Base-by-base conservation (phyloP, 2,888 invertebrate species). In the Lepidocyrtinus sp. region DNA sequence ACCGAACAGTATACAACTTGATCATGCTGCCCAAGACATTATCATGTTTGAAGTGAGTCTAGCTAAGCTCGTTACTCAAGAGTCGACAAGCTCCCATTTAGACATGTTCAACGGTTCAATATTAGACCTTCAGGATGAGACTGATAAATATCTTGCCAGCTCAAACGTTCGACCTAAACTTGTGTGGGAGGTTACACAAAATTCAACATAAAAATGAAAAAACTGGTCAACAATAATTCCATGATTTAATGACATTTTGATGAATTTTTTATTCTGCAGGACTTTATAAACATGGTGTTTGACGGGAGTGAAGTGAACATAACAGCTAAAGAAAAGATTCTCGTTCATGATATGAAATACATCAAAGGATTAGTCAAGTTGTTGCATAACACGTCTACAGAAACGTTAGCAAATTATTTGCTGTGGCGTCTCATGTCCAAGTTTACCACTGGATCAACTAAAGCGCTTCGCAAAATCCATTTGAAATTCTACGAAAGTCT, bases 351-450 rank as follows among this genome's bases (percentile, higher is more conserved):
- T 27, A 59, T 70, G 45, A 19, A 61, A n/a, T 83, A 79, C 55
- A 63, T 83, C 19, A 45, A 64, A 15, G 73, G 76, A 0, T 25
- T 83, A 9, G 75, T 61, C 36, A 64, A 70, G 7, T 64, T 83
- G 1, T 17, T 83, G 0, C 67, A 78, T 27, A 17, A 45, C 5
- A 81, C 81, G 12, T 64, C 75, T 3, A 46, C 81, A 2, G 77
- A 75, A 50, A 83, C 81, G 1, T 21, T 83, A 7, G 73, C 78
- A 22, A 83, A 83, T 26, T 83, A 83, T 67, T 25, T 83, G 17
- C 9, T 81, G 17, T 83, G 78, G 78, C 62, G 83, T 22, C 36
- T 83, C 3, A 50, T 83, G 27, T 70, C 69, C 19, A 83, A 81
- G 45, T 79, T 83, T 27, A 81, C 81, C 5, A 73, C 83, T 3